Base-by-base conservation (phyloP, 2,888 invertebrate genomes). In the Caenorhabditis imperialis region DNA sequence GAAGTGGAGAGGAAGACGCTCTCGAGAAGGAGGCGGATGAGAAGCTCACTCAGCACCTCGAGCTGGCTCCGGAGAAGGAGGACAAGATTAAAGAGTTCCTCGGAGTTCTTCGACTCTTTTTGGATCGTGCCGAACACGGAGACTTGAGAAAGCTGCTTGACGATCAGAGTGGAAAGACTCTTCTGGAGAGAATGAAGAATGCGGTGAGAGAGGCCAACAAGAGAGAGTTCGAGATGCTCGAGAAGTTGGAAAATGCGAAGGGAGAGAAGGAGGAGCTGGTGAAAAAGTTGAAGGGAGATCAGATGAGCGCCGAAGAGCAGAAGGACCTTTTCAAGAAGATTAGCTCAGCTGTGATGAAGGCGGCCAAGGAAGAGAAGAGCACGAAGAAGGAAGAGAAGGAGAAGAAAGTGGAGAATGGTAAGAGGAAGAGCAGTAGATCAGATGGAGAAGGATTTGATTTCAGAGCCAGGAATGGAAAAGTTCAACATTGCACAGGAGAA, bases 281-380 rank as follows among this genome's bases (percentile, higher is more conserved):
- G 22, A 58, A 63, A 40, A 55, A 25, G 42, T 6, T 44, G 44
- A 63, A 70, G 22, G 40, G 45, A 20, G 57, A 71, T 55, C 57
- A 45, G 30, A 75, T 75, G 61, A 67, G 67, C 23, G 33, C 58
- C 6, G 50, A 50, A 4, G 75, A 75, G 27, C 75, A 70, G 38
- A 58, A 61, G n/a, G 75, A 62, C 33, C 37, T 75, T 25, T 75
- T 57, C 63, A 70, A 75, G 55, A 75, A 75, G 23, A 75, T 75
- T 38, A 75, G 75, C 38, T 63, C 69, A 5, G 75, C 70, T 0
- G 75, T 75, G 33, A 67, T 70, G 53, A 69, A 63, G 16, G 75
- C 63, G 23, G 75, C 75, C 0, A 65, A 70, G 20, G 53, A 58
- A 8, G 51, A 63, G 27, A 54, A 47, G 30, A 73, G 38, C n/a